Evolutionary conservation across 2,797 vertebrate species (phyloP).

Genomic region (Cossypha caffra): DNA sequence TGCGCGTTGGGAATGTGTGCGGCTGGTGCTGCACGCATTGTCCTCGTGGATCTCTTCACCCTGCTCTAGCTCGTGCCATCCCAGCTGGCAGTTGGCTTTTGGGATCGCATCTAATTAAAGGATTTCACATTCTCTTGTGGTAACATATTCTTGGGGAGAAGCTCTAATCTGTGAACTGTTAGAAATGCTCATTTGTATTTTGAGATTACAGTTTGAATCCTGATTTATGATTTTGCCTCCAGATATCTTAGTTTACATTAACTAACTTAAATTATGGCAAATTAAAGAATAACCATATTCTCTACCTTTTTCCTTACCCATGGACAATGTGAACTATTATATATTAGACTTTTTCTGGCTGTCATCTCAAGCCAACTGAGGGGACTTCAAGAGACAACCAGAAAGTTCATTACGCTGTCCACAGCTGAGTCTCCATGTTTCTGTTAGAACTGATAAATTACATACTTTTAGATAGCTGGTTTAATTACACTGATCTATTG

Average conservation of each 20-base stretch:
- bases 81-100: neutral
- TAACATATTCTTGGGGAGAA: conserved; percentile 37
- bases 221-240: conserved; percentile 48
- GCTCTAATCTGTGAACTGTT: conserved; percentile 59
- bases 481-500: conserved; percentile 71
- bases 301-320: conserved; percentile 33
- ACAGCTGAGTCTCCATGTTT: conserved; percentile 19
- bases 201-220: conserved; percentile 37
- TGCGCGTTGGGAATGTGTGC: neutral
- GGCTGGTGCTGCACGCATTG: neutral
- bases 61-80: neutral
- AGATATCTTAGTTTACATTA: conserved; percentile 48
- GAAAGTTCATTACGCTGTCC: conserved; percentile 1
- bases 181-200: conserved; percentile 51
- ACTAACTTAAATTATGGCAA: conserved; percentile 50
- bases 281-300: conserved; percentile 44
- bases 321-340: neutral
- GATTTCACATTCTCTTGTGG: neutral
- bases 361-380: neutral
- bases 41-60: neutral
- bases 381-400: neutral
- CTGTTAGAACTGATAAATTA: conserved; percentile 35
- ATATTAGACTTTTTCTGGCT: neutral
- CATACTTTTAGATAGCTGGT: conserved; percentile 44
- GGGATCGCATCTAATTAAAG: conserved; percentile 45